phyloP scores from a whole-genome alignment of 2,113 vertebrate species.

The Empidonax alnorum region DNA sequence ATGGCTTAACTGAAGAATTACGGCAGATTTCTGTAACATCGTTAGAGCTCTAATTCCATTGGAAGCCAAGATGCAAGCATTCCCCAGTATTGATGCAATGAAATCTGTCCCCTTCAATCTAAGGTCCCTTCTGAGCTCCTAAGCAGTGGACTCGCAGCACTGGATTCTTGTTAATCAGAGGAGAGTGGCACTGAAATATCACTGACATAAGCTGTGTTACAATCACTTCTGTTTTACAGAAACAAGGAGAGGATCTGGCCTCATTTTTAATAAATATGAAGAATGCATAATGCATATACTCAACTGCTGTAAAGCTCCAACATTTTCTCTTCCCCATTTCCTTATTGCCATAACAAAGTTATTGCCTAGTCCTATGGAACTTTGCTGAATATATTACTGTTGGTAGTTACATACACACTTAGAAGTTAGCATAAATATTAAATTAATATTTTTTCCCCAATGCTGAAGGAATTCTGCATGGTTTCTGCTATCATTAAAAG shows the following conservation, averaged over 20 bases:
- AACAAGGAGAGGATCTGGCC: background rate
- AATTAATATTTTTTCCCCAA: background rate
- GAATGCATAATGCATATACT: background rate
- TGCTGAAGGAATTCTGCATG: background rate
- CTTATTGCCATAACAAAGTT: background rate
- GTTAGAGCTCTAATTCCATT: background rate
- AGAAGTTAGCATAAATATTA: background rate
- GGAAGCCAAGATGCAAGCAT: background rate
- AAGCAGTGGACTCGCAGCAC: background rate
- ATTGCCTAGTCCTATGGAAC: background rate
- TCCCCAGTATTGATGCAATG: background rate
- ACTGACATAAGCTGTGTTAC: background rate
- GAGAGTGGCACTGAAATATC: background rate
- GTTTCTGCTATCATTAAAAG: background rate
- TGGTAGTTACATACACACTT: conserved; percentile 2
- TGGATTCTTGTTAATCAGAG: background rate
- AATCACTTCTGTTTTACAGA: background rate
- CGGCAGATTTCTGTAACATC: background rate
- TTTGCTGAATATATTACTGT: background rate
- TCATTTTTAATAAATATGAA: background rate
- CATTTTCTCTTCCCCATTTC: background rate
- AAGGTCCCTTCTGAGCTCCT: background rate
- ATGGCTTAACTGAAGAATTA: background rate
- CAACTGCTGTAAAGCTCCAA: background rate
- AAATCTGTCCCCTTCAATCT: background rate